These are phyloP conservation scores for Seriola quinqueradiata DNA, from an alignment of 2,113 vertebrate genomes.

Conservation along the genomic window DNA sequence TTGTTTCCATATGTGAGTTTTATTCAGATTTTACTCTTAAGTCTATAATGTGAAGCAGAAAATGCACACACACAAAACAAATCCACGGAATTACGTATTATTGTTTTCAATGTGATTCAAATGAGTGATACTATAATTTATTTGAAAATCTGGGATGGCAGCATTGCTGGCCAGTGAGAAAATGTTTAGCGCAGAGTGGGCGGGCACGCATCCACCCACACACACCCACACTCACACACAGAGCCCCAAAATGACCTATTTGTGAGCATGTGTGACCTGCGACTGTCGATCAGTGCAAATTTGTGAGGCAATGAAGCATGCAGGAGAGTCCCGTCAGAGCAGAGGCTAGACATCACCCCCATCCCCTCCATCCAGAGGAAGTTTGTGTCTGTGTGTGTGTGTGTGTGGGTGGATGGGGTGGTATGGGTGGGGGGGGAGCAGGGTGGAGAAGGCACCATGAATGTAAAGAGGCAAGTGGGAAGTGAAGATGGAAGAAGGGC, in stretches of 20 bases:
- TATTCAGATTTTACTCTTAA: neutral
- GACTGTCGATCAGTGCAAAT: constrained; percentile 77
- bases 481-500: constrained; percentile 49
- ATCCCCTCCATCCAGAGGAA: constrained; percentile 31
- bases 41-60: neutral
- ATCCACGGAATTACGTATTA: neutral
- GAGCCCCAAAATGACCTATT: constrained; percentile 75
- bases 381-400: constrained; percentile 8
- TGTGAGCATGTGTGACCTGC: constrained; percentile 78
- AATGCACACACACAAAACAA: neutral
- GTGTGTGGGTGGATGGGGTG: neutral
- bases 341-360: constrained; percentile 63
- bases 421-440: neutral
- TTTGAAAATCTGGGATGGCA: neutral
- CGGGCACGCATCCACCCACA: constrained; percentile 30
- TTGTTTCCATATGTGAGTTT: neutral
- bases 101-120: constrained; percentile 1
- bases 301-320: constrained; percentile 79
- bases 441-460: constrained; percentile 29
- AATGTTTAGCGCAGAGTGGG: constrained; percentile 28
- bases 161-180: constrained; percentile 3
- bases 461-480: constrained; percentile 51
- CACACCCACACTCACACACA: constrained; percentile 22
- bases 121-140: constrained; percentile 1
- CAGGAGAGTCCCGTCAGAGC: constrained; percentile 71